Evolutionary conservation across 2,113 vertebrate genomes (phyloP).

Genomic region (Orientallactaga bullata): DNA sequence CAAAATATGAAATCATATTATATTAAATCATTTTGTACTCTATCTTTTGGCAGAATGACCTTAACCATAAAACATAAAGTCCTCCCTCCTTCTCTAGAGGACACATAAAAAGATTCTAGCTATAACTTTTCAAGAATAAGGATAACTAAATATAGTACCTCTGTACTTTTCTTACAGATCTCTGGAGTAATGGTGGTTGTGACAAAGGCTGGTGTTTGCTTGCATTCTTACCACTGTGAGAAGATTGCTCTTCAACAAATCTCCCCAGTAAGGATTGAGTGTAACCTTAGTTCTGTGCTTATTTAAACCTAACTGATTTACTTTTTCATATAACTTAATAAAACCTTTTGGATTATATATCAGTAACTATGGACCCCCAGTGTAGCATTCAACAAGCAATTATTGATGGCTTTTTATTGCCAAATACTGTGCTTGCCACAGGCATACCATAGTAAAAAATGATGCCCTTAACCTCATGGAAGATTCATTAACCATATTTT

Average conservation of each 20-base stretch:
- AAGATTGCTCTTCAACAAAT: neutral
- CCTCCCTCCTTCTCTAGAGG: neutral
- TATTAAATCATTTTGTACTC: neutral
- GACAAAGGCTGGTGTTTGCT: neutral
- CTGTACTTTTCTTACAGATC: neutral
- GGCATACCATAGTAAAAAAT: neutral
- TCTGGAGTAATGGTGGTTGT: conserved; percentile 22
- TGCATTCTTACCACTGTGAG: neutral
- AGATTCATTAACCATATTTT: neutral
- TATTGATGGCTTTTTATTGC: neutral
- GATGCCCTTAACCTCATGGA: neutral
- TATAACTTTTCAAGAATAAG: neutral
- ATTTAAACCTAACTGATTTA: neutral
- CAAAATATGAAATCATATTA: neutral
- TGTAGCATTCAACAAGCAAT: conserved; percentile 10
- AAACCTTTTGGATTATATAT: neutral
- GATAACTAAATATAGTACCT: neutral
- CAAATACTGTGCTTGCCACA: neutral
- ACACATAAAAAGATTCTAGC: neutral
- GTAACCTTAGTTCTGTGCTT: neutral
- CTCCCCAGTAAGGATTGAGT: neutral
- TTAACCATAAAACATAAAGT: neutral
- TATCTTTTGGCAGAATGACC: neutral
- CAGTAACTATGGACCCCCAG: neutral
- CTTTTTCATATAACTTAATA: neutral